Percentiles rank a stretch among this genome's conserved stretches.
These are phyloP conservation scores for Lissocephala sabroskyi DNA, from an alignment of 2,888 invertebrate genomes.

Conservation along the genomic window DNA sequence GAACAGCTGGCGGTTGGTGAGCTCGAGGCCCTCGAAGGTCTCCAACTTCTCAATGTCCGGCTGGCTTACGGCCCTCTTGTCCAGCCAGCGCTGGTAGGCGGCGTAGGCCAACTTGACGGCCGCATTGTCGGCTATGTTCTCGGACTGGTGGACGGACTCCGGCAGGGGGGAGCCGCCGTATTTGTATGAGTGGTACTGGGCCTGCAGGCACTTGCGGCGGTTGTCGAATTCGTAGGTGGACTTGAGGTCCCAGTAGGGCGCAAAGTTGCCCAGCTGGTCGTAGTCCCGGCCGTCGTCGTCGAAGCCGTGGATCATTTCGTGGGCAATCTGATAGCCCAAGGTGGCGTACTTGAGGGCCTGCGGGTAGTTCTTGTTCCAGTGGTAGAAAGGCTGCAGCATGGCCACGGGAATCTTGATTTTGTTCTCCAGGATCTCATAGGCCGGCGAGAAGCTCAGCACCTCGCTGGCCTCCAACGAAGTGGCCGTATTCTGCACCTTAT, in stretches of 20 bases:
- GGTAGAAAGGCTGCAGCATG: slow-evolving; percentile 59
- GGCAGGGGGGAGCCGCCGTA: slow-evolving; percentile 47
- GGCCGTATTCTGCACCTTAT: slow-evolving; percentile 23
- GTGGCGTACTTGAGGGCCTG: slow-evolving; percentile 61
- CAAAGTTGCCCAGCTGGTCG: slow-evolving; percentile 47
- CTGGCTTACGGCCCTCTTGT: slow-evolving; percentile 20
- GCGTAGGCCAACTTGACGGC: slow-evolving; percentile 65
- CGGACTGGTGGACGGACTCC: slow-evolving; percentile 45
- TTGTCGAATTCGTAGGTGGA: slow-evolving; percentile 57
- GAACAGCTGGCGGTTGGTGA: slow-evolving; percentile 59
- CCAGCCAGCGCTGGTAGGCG: slow-evolving; percentile 62
- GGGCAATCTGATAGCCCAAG: slow-evolving; percentile 63
- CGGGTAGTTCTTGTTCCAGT: slow-evolving; percentile 63
- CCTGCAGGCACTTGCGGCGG: slow-evolving; percentile 60
- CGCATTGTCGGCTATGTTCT: slow-evolving; percentile 69
- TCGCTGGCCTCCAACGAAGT: slow-evolving; percentile 25
- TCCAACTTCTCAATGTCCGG: slow-evolving; percentile 36
- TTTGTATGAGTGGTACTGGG: slow-evolving; percentile 60
- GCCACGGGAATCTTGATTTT: slow-evolving; percentile 61
- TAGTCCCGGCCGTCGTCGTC: slow-evolving; percentile 61
- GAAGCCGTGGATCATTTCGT: slow-evolving; percentile 68
- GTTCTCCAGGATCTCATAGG: slow-evolving; percentile 54
- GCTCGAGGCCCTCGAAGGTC: slow-evolving; percentile 40
- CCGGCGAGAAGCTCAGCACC: slow-evolving; percentile 45
- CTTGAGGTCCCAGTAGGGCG: slow-evolving; percentile 61